phyloP scores from a whole-genome alignment of 2,888 invertebrate genomes.

The Yponomeuta plumbellus region DNA sequence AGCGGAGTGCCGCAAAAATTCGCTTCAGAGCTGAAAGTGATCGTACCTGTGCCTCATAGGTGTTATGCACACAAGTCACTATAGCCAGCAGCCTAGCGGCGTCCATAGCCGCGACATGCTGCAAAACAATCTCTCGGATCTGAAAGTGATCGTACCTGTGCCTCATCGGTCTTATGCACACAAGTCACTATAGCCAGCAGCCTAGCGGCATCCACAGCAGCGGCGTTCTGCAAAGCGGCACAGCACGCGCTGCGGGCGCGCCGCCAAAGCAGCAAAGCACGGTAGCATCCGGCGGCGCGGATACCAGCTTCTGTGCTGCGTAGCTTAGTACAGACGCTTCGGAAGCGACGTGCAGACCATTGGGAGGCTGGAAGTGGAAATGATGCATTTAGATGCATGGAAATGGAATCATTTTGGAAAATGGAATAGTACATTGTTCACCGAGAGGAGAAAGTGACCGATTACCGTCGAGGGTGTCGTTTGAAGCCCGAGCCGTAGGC shows the following conservation, averaged over 20 bases:
- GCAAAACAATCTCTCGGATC: no score
- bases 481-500: no score
- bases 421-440: no score
- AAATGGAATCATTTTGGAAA: no score
- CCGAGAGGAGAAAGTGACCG: no score
- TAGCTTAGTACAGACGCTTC: not conserved
- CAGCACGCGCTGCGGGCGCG: conserved; percentile 11
- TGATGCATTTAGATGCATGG: no score
- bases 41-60: no score
- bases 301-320: not conserved
- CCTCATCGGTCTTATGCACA: conserved; percentile 27
- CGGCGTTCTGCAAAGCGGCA: conserved; percentile 14
- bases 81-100: no score
- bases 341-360: conserved; percentile 28
- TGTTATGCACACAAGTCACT: no score
- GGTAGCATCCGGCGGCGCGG: not conserved
- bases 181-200: conserved; percentile 25
- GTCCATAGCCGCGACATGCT: not conserved
- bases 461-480: no score
- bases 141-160: conserved; percentile 33
- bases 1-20: no score
- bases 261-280: conserved; percentile 20
- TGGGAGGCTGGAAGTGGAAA: not conserved
- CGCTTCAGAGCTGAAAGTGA: not conserved
- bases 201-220: conserved; percentile 5